Evolutionary conservation across 2,797 vertebrate genomes (phyloP).

Genomic region (Acipenser ruthenus): DNA sequence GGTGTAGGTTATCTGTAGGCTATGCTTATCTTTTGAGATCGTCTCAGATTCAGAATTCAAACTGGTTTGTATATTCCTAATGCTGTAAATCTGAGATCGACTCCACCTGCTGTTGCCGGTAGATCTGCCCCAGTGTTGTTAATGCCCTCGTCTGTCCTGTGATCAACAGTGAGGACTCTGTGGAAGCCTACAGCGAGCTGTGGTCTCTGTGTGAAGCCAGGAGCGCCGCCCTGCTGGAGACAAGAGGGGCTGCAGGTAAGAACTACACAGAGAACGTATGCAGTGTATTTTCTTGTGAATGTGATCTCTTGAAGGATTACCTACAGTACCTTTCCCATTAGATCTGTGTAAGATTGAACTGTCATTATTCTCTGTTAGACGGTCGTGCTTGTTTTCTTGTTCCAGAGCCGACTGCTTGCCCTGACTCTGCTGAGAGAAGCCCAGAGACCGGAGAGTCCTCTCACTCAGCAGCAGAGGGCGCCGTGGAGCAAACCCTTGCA

Average conservation of each 20-base stretch:
- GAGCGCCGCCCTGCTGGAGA: conserved; percentile 34
- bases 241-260: conserved; percentile 37
- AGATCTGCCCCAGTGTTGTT: neutral
- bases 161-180: conserved; percentile 72
- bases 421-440: conserved; percentile 26
- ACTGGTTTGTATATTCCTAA: neutral
- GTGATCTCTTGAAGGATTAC: conserved; percentile 28
- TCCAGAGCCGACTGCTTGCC: conserved; percentile 21
- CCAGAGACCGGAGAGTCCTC: conserved; percentile 42
- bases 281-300: conserved; percentile 22
- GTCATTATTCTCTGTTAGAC: too few species aligned
- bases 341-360: too few species aligned
- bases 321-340: too few species aligned
- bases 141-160: conserved; percentile 23
- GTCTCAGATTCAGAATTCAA: too few species aligned
- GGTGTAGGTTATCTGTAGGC: too few species aligned
- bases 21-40: too few species aligned
- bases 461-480: conserved; percentile 46
- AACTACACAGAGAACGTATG: conserved; percentile 1
- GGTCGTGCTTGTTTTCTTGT: too few species aligned
- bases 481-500: conserved; percentile 28
- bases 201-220: conserved; percentile 53
- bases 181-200: conserved; percentile 64
- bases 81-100: neutral
- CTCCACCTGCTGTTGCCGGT: neutral